Evolutionary conservation across 1,140 invertebrate species (phyloP), one percentile per base, ranked within the genome.

Genomic region (Rhagoletis pomonella): DNA sequence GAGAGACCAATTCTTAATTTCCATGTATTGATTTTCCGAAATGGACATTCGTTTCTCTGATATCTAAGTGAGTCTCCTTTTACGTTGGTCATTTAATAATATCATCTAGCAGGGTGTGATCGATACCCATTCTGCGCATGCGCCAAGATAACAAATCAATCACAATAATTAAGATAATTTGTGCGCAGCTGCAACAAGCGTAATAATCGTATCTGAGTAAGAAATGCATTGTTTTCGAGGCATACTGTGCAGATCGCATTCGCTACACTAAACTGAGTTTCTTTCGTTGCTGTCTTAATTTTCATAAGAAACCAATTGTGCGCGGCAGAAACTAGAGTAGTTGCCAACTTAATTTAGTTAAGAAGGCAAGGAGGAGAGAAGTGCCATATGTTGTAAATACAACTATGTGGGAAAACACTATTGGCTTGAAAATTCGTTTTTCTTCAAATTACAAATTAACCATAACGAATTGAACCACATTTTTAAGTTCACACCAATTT

Each of bases 91-190:
- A 29, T 29, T 29, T 29, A 29, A 29, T 29, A 29, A 29, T 29
- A 29, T 29, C 29, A 29, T 29, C 29, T 29, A 29, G 29, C 1
- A 29, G 29, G 29, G 0, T 29, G 1, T 29, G 29, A 29, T 29
- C 29, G 29, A 29, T 29, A 29, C 29, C 29, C 29, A 29, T 42
- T 10, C 67, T 73, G 39, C 67, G 67, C 67, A 42, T 73, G 67
- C 67, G 67, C 39, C 67, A 73, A 44, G 17, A 10, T 81, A 55
- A 81, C 47, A 55, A 55, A 81, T 81, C 73, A 81, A 81, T 81
- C 73, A 81, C 73, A 81, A 81, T 55, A 42, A 55, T 81, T 81
- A 14, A 55, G 73, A 81, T 81, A 47, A 81, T 55, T 81, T 81
- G 73, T 10, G 73, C 0, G 4, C 12, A 42, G 47, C 17, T 81